Conservation (phyloP, 2,888 invertebrate species). For the Adelognathus sp. region DNA sequence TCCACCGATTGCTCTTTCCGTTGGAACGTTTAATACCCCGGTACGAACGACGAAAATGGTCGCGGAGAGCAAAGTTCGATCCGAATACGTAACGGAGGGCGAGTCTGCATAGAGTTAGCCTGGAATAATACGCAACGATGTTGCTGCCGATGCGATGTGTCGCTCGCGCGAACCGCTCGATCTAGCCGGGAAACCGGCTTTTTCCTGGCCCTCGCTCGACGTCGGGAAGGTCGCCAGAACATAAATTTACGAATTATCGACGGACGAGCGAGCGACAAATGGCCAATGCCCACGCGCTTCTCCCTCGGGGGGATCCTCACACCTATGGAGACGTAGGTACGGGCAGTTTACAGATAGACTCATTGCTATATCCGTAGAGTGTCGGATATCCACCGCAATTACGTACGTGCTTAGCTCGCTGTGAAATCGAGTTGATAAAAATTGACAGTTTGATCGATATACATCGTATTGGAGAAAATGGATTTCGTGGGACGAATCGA, state of each 20-base stretch:
- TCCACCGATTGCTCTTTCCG: conserved; percentile 29
- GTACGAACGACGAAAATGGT: conserved; percentile 33
- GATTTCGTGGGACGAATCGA: neutral
- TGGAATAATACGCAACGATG: conserved; percentile 27
- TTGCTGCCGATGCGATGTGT: neutral
- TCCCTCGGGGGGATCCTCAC: conserved; percentile 29
- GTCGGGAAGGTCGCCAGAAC: conserved; percentile 55
- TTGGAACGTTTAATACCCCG: conserved; percentile 31
- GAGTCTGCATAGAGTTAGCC: conserved; percentile 14
- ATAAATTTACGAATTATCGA: conserved; percentile 74
- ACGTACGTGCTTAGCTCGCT: conserved; percentile 2
- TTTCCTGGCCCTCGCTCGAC: conserved; percentile 9
- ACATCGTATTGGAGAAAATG: neutral
- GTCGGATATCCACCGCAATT: conserved; percentile 16
- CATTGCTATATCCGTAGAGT: neutral
- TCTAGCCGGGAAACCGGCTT: conserved; percentile 32
- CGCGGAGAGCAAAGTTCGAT: conserved; percentile 30
- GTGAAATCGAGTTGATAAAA: conserved; percentile 20
- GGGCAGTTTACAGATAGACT: neutral
- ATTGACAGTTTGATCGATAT: neutral
- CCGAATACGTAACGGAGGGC: neutral
- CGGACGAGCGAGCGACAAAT: conserved; percentile 70
- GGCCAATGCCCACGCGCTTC: conserved; percentile 51
- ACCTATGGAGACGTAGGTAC: conserved; percentile 11
- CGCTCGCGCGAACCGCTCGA: neutral